phyloP scores from a whole-genome alignment of 2,113 vertebrate genomes.

The Tricholaema leucomelas region DNA sequence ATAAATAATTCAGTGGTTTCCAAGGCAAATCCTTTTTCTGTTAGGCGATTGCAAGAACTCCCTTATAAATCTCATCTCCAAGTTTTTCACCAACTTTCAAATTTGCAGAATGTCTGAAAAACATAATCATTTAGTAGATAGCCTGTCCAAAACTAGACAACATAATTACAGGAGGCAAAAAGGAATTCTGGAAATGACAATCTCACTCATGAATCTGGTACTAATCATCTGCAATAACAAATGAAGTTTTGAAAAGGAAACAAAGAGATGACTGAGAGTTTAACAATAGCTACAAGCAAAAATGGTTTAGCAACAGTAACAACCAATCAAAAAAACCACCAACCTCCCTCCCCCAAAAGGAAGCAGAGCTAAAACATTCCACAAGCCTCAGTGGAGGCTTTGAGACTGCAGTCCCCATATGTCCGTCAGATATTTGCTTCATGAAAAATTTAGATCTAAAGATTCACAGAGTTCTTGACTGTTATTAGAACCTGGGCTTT shows the following conservation, averaged over 20 bases:
- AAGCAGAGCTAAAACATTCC: not conserved
- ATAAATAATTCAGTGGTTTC: too few relatives aligned
- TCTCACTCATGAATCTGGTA: not conserved
- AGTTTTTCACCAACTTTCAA: not conserved
- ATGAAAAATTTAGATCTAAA: not conserved
- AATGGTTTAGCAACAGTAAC: not conserved
- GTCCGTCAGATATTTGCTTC: not conserved
- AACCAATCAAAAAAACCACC: not conserved
- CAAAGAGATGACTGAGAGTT: not conserved
- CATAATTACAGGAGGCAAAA: not conserved
- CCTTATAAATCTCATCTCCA: not conserved
- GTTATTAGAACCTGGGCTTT: not conserved
- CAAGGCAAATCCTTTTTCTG: too few relatives aligned
- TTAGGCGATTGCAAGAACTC: not conserved
- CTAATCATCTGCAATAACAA: not conserved
- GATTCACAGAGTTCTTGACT: not conserved
- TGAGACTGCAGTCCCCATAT: not conserved
- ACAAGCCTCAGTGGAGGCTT: not conserved
- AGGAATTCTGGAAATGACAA: not conserved
- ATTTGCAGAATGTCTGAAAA: not conserved
- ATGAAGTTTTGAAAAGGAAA: not conserved
- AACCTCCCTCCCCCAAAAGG: not conserved
- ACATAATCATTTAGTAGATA: not conserved
- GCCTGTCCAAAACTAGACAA: not conserved
- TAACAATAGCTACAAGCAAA: not conserved